Base-by-base conservation (phyloP, 2,888 invertebrate genomes). In the Eupithecia inturbata region DNA sequence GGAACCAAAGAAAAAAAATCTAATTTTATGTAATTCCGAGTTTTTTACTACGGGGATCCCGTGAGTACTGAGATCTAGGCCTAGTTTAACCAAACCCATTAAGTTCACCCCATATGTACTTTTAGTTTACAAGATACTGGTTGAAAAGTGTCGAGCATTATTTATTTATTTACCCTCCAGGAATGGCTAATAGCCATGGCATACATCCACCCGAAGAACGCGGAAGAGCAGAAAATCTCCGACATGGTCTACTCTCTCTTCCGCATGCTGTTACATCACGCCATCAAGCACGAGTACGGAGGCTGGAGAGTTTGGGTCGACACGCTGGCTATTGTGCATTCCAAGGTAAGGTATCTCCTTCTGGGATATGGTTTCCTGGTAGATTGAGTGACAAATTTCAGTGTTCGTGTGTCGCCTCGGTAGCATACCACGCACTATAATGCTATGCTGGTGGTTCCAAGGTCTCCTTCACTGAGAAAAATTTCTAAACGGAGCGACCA, bases 271-370 rank as follows among this genome's bases (percentile, higher is more conserved):
- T 94, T 99, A 64, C 99, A 99, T 89, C 99, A 99, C 91, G 99
- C 99, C 60, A 99, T 99, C 82, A 99, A 99, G 88, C 98, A 98
- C 85, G 99, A 99, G 91, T 99, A 99, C 87, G 99, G 99, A 7
- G 99, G 99, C 22, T 99, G 99, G 99, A 95, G 99, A 76, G 99
- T 99, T 26, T 99, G 99, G 99, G 99, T 99, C 7, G 99, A 99
- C 88, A 99, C 99, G 0, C 92, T 99, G 76, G 99, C 99, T 63
- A 99, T 99, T 85, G 98, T 99, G 1, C 99, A 99, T 93, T 99
- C 99, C 1, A 99, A 99, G 96, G 99, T 98, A 22, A 36, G 0
- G 31, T 31, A 33, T 33, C 16, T 19, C 63, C n/a, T 63, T 31
- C 33, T 19, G 10, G 31, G 16, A 33, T 63, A 31, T 33, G 19